Conservation (phyloP, 2,797 vertebrate genomes). For the Microcaecilia unicolor region DNA sequence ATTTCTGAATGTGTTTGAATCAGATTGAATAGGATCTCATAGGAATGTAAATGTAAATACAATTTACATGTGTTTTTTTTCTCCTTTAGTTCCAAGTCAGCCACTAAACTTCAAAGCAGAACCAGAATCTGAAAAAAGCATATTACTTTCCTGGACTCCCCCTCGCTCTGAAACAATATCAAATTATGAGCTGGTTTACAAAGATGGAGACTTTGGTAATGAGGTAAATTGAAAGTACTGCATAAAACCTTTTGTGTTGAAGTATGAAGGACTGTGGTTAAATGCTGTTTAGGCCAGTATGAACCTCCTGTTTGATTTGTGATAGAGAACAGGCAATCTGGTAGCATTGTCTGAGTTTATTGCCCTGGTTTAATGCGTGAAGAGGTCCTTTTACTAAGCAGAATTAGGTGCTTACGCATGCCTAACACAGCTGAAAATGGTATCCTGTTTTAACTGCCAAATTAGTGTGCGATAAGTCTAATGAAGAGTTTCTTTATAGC, state of each 20-base stretch:
- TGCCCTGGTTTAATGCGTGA: too few relatives aligned
- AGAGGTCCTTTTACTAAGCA: too few relatives aligned
- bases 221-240: constrained; percentile 82
- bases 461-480: too few relatives aligned
- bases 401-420: too few relatives aligned
- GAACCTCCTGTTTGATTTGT: neutral
- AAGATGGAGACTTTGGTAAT: constrained; percentile 84
- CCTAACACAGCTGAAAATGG: too few relatives aligned
- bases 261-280: neutral
- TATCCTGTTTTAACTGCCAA: too few relatives aligned
- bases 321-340: neutral
- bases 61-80: constrained; percentile 3
- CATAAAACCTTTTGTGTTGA: too few relatives aligned
- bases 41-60: neutral
- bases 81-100: constrained; percentile 82
- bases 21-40: too few relatives aligned
- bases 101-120: constrained; percentile 92
- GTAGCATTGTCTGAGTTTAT: neutral
- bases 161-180: constrained; percentile 89
- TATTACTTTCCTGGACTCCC: constrained; percentile 88
- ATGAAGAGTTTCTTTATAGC: too few relatives aligned
- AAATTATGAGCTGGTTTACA: constrained; percentile 91
- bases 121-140: constrained; percentile 94
- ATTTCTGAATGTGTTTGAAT: too few relatives aligned
- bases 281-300: neutral